Base-by-base conservation (phyloP, 2,797 vertebrate genomes). In the Eospalax fontanierii region DNA sequence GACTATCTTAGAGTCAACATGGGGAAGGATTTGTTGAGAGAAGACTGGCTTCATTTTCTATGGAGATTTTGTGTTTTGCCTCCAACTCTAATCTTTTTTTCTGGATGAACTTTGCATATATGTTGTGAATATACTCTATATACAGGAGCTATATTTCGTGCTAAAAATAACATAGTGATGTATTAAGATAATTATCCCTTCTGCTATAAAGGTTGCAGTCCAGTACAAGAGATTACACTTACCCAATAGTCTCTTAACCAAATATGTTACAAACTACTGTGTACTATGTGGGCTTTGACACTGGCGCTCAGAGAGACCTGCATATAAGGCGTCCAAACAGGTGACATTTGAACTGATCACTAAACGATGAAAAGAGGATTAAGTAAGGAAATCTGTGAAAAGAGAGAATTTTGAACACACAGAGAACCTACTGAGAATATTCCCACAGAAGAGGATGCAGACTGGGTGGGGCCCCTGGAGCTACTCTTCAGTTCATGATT, bases 91-190 rank as follows among this genome's bases (percentile, higher is more conserved):
- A 10, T 76, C 75, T 81, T 79, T 76, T 26, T 85, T 40, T 83
- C 61, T 19, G 68, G 5, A 33, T 74, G 6, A 81, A 87, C 19
- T 74, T 74, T 84, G 24, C 30, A 66, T 38, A 75, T 84, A 82
- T n/a, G 33, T 75, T 81, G 5, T n/a, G 33, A 93, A 26, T 4
- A 88, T 66, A 4, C 2, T 90, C 38, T 82, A 12, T 24, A 40
- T 76, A 4, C 2, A 92, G 40, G 5, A 75, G 70, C 4, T 81
- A n/a, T 18, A 92, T 86, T 95, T 88, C 35, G 74, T n/a, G 28
- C 6, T 50, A n/a, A 89, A 91, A 92, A 83, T 50, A 91, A 83
- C 79, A 88, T 28, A 63, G 28, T 73, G 12, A 75, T 81, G 63
- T n/a, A 73, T 76, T 76, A 71, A 89, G 94, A 89, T 50, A 87